phyloP scores from a whole-genome alignment of 1,140 invertebrate species.

The Drosophila sturtevanti region DNA sequence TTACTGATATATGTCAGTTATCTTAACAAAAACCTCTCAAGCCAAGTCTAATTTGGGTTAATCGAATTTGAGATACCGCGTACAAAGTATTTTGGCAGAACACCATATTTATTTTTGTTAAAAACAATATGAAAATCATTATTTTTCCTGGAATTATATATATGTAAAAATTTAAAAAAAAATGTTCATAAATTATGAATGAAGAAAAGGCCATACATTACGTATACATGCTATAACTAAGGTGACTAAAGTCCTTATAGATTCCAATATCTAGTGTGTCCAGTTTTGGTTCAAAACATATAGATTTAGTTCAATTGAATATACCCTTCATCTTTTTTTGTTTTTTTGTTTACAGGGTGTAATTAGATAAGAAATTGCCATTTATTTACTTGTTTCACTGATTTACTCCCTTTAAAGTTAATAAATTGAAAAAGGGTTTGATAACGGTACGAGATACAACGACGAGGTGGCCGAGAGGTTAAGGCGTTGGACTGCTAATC shows the following conservation, averaged over 20 bases:
- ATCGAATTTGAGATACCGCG: neutral
- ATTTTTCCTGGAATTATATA: too few relatives aligned
- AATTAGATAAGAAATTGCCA: conserved; percentile 50
- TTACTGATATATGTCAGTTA: neutral
- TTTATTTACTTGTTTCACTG: conserved; percentile 5
- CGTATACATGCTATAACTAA: too few relatives aligned
- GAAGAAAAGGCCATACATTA: too few relatives aligned
- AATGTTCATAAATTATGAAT: too few relatives aligned
- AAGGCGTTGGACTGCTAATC: conserved; percentile 94
- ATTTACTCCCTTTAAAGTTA: neutral
- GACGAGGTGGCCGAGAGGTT: conserved; percentile 95
- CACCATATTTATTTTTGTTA: too few relatives aligned
- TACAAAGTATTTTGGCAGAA: neutral
- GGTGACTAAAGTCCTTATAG: too few relatives aligned
- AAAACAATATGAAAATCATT: too few relatives aligned
- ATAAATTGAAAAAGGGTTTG: neutral
- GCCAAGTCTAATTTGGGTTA: too few relatives aligned
- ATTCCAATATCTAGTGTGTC: too few relatives aligned
- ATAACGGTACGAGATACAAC: conserved; percentile 26
- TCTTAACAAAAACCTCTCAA: too few relatives aligned
- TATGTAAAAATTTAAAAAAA: too few relatives aligned
- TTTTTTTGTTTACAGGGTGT: neutral
- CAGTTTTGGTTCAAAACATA: too few relatives aligned
- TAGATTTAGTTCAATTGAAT: neutral
- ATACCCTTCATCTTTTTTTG: neutral